Base-by-base conservation (phyloP, 2,113 vertebrate genomes). In the Laticauda laticaudata region DNA sequence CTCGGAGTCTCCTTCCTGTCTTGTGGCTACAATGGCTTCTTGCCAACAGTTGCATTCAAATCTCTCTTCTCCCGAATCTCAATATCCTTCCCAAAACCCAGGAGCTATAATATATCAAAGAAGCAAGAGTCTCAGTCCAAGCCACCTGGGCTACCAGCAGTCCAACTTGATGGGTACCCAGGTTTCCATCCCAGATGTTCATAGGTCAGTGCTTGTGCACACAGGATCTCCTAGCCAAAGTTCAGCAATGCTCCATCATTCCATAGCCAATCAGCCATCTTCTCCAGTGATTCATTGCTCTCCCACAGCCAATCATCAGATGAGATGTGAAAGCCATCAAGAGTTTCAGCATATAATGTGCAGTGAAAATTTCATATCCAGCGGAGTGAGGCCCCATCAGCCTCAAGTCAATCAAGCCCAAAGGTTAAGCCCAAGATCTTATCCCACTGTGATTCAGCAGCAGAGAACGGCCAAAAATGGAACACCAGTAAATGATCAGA, bases 281-380 rank as follows among this genome's bases (percentile, higher is more conserved):
- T 97, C 98, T 7, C 98, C 99, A 0, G 99, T 99, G 92, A 99
- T 99, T 95, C 99, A 99, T 96, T 99, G 99, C 96, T 99, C 99
- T 11, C 98, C 99, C 43, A 64, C 89, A 53, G 98, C 97, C 96
- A 98, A 97, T 96, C 98, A 98, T 93, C 98, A 98, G 93, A 96
- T 99, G 93, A 97, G 99, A 43, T 98, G 98, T 3, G 98, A 98
- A 6, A 97, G 98, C 87, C 98, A 98, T 89, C 96, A 99, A 91
- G 97, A 98, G 51, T 98, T 98, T 96, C 98, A 99, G 96, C 98
- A 98, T 94, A 98, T 98, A 96, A 98, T 99, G 97, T 99, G 98
- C 98, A 99, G 98, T 39, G 99, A 99, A 12, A 98, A 97, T 95
- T 99, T 99, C 94, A 92, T 97, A 0, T 94, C 97, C 24, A 92